A percentile compares a stretch with the other conserved stretches of the same genome.
Conservation (phyloP, 2,888 invertebrate species). For the Galerucella pusilla region DNA sequence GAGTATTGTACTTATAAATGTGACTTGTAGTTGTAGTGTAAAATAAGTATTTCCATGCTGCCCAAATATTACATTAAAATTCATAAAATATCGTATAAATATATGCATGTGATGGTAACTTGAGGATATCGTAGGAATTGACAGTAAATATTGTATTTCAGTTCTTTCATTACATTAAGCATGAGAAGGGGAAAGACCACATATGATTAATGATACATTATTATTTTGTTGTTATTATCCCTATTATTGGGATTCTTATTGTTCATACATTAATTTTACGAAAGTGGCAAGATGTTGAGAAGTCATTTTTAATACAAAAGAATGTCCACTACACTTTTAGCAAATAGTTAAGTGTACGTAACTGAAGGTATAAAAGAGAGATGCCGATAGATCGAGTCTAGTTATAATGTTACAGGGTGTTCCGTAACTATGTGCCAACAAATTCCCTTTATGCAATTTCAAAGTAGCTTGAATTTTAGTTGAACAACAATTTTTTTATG, state of each 20-base stretch:
- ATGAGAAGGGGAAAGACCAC: conserved; percentile 16
- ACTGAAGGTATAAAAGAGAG: no score
- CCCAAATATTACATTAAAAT: conserved; percentile 56
- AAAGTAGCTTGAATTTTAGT: no score
- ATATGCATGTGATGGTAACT: conserved; percentile 48
- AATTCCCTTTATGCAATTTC: no score
- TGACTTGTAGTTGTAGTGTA: conserved; percentile 9
- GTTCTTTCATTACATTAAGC: conserved; percentile 4
- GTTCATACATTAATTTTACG: neutral
- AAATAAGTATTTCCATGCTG: conserved; percentile 39
- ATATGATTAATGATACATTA: conserved; percentile 11
- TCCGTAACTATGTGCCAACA: no score
- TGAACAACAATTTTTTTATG: no score
- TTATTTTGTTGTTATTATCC: neutral
- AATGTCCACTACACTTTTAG: no score
- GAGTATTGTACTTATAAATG: conserved; percentile 3
- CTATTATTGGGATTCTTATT: neutral
- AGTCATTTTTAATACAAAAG: no score
- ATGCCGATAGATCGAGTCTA: no score
- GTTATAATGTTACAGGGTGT: no score
- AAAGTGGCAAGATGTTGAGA: neutral
- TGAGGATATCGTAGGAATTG: neutral
- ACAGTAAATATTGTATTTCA: neutral
- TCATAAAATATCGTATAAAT: conserved; percentile 36
- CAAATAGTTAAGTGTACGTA: no score